phyloP scores from a whole-genome alignment of 2,888 invertebrate species.

The Xylota segnis region DNA sequence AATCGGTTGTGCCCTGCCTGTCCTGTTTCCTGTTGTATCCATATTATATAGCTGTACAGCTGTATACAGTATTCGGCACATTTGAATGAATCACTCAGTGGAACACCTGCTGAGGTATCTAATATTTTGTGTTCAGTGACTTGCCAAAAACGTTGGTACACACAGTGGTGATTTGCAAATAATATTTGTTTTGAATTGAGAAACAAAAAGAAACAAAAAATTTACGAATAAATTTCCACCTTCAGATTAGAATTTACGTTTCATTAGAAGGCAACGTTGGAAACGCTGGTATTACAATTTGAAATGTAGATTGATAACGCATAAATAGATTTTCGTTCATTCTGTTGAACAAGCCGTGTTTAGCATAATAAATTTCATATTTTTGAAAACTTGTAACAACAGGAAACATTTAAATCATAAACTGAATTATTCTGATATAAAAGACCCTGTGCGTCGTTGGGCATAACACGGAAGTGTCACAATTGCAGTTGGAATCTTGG shows the following conservation, averaged over 20 bases:
- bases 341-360: not conserved
- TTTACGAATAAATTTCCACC: not conserved
- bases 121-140: slow-evolving; percentile 2
- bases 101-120: slow-evolving; percentile 1
- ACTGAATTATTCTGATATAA: too few species aligned
- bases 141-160: not conserved
- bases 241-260: not conserved
- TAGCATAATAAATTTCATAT: slow-evolving; percentile 1
- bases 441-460: too few species aligned
- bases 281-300: not conserved
- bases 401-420: too few species aligned
- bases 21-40: not conserved
- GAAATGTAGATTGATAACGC: not conserved
- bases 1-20: not conserved
- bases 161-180: not conserved
- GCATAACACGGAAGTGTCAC: too few species aligned
- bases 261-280: not conserved
- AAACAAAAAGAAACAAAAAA: not conserved
- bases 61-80: not conserved
- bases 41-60: not conserved
- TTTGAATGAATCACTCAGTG: not conserved
- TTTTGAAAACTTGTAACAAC: not conserved
- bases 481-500: too few species aligned
- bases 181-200: not conserved
- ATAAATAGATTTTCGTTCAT: not conserved